Evolutionary conservation across 2,113 vertebrate genomes (phyloP).

Genomic region (Paratilapia polleni): DNA sequence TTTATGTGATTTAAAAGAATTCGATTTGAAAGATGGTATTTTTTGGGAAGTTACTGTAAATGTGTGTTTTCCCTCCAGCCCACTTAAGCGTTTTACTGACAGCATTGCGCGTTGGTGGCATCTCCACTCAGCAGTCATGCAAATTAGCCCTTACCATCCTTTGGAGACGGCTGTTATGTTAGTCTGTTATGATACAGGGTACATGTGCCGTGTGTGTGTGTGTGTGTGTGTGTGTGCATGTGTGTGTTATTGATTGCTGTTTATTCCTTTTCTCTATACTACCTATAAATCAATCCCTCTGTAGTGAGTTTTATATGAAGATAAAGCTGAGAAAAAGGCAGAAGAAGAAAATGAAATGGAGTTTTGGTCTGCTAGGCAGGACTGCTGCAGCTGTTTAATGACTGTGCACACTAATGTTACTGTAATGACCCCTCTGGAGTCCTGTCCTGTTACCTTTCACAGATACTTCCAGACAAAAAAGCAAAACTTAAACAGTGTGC

Average conservation of each 20-base stretch:
- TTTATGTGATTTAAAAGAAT: not conserved
- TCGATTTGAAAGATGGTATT: not conserved
- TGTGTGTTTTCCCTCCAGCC: conserved; percentile 25
- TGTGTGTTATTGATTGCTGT: not conserved
- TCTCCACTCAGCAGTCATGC: conserved; percentile 35
- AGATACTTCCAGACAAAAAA: conserved; percentile 28
- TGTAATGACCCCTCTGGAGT: conserved; percentile 29
- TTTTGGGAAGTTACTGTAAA: conserved; percentile 3
- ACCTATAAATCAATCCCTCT: not conserved
- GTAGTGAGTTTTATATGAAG: not conserved
- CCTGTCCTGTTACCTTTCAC: conserved; percentile 20
- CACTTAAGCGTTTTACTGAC: conserved; percentile 27
- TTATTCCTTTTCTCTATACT: not conserved
- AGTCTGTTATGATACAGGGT: not conserved
- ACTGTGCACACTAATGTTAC: conserved; percentile 1
- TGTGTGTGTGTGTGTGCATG: too few species aligned
- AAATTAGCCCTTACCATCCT: conserved; percentile 14
- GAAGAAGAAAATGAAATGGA: not conserved
- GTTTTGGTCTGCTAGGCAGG: not conserved
- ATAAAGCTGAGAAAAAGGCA: not conserved
- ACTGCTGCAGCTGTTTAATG: not conserved
- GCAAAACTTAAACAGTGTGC: not conserved
- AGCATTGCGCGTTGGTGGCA: conserved; percentile 9
- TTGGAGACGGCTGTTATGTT: not conserved
- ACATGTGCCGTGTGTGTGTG: not conserved